Evolutionary conservation across 92 coral and sea anemone species (phyloP), one percentile per base, ranked within the genome.

Genomic region (Desmophyllum pertusum): DNA sequence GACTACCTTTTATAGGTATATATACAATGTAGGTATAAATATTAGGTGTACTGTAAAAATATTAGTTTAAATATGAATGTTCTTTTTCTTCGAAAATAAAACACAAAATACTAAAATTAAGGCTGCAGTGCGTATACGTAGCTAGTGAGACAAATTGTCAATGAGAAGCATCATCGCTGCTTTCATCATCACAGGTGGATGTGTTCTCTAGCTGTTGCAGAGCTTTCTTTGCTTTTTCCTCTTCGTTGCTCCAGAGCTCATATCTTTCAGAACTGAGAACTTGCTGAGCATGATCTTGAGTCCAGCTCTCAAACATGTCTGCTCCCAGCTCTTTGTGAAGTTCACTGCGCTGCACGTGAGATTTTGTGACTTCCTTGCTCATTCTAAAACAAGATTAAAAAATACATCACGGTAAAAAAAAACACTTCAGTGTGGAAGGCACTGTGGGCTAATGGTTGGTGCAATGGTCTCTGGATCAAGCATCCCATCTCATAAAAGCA

Each of bases 251-350:
- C 98, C 98, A 94, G 14, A 90, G 83, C 73, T 87, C 84, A 50
- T 84, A 91, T 75, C 86, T 86, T 46, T 94, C 83, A 69, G 88
- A 53, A 23, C 95, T 76, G 63, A 94, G 91, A 11, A 94, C 98
- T 74, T 94, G 89, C 23, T 87, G 86, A 9, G 98, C 98, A 85
- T 94, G 98, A 78, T 94, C 98, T 63, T 85, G 88, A 11, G 95
- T 89, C 98, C 98, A 94, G 62, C 91, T 91, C 13, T 84, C 92
- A 84, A 94, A 87, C 87, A 87, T 89, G 43, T 91, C 91, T 55
- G 86, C 87, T 29, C 98, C 95, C 57, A 94, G 90, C 70, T 94
- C 98, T 35, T 92, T 78, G 53, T 94, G 94, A 57, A 94, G 90
- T 78, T 94, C 94, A 38, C 85, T 88, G 37, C 89, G 76, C 33